phyloP scores from a whole-genome alignment of 2,797 vertebrate species.

The Luscinia megarhynchos region DNA sequence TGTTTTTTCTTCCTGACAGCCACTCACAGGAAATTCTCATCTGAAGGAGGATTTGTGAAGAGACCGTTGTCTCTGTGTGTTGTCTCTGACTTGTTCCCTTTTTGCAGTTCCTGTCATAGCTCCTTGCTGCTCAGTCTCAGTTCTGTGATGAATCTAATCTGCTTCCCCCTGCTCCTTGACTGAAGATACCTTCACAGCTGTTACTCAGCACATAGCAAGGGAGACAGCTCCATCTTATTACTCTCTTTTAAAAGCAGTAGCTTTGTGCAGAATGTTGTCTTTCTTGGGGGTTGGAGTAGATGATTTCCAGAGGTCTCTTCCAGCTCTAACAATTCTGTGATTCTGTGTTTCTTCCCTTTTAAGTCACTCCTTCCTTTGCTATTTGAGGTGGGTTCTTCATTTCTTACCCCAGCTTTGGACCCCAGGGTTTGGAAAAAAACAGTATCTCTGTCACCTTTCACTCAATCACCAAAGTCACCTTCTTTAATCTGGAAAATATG shows the following conservation, averaged over 20 bases:
- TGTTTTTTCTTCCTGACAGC: neutral
- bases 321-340: no score
- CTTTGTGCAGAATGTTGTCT: neutral
- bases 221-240: neutral
- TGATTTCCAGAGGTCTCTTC: neutral
- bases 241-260: neutral
- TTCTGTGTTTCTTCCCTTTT: neutral
- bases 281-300: neutral
- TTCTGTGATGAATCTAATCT: neutral
- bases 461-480: neutral
- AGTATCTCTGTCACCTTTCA: neutral
- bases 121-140: constrained; percentile 49
- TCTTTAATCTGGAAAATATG: neutral
- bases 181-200: neutral
- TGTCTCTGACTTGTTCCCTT: constrained; percentile 5
- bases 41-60: constrained; percentile 61
- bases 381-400: neutral
- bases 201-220: neutral
- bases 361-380: neutral
- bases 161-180: neutral
- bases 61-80: neutral
- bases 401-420: neutral
- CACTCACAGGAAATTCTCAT: constrained; percentile 49
- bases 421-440: neutral
- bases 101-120: constrained; percentile 36